Evolutionary conservation across 2,888 invertebrate genomes (phyloP).

Genomic region (Tuberolachnus salignus): DNA sequence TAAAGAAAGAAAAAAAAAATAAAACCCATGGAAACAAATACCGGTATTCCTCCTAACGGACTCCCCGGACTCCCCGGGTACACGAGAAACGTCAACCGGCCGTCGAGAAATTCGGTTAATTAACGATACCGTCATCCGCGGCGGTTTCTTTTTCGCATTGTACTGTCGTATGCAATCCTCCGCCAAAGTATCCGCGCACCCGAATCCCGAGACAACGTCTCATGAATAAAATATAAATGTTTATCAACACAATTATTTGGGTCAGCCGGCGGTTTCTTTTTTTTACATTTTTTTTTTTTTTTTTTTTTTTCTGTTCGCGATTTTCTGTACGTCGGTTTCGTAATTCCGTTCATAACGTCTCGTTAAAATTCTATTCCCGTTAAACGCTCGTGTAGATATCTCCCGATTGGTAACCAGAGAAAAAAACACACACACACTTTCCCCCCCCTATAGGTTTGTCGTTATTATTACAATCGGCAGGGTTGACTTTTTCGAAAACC

Average conservation of each 20-base stretch:
- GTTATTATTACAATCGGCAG: too few species aligned
- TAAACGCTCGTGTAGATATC: not conserved
- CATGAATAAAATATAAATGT: constrained; percentile 39
- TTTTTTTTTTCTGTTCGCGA: not conserved
- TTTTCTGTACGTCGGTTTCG: not conserved
- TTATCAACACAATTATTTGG: not conserved
- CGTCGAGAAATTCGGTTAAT: constrained; percentile 48
- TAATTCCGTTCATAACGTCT: not conserved
- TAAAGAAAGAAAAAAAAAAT: not conserved
- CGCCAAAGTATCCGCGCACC: not conserved
- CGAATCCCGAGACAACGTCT: constrained; percentile 30
- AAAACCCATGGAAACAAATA: constrained; percentile 4
- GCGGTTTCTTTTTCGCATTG: constrained; percentile 8
- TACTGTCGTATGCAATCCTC: not conserved
- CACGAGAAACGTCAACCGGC: not conserved
- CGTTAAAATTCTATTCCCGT: constrained; percentile 34
- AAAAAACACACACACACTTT: not conserved
- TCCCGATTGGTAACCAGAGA: not conserved
- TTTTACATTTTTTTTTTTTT: too few species aligned
- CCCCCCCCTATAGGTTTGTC: not conserved
- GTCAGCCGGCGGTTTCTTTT: not conserved
- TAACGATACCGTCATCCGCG: constrained; percentile 23
- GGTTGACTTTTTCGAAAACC: too few species aligned
- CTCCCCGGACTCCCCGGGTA: not conserved
- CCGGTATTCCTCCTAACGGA: constrained; percentile 29